phyloP scores from a whole-genome alignment of 2,888 invertebrate genomes.

The Drosophila merina region DNA sequence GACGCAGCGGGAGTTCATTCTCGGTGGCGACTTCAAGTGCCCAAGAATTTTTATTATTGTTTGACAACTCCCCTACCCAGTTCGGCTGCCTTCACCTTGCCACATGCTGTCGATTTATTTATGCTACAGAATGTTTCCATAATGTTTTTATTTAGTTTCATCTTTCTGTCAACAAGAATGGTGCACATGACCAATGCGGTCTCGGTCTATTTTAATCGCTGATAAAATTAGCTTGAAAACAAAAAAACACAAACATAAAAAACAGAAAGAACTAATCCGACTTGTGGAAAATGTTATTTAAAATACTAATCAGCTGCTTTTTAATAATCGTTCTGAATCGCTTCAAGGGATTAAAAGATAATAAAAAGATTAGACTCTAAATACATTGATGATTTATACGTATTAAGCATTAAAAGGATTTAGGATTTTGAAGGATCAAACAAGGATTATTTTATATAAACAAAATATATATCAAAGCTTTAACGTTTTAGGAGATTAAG shows the following conservation, averaged over 20 bases:
- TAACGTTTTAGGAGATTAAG: too few species aligned
- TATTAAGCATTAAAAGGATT: too few species aligned
- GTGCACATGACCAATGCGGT: slow-evolving; percentile 60
- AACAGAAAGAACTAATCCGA: not conserved
- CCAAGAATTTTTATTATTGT: slow-evolving; percentile 39
- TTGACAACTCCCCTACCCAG: slow-evolving; percentile 18
- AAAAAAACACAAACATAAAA: not conserved
- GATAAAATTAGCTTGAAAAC: slow-evolving; percentile 8
- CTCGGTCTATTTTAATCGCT: slow-evolving; percentile 34
- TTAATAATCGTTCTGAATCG: not conserved
- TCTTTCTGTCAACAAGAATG: slow-evolving; percentile 37
- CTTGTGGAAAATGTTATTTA: not conserved
- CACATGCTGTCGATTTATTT: slow-evolving; percentile 74
- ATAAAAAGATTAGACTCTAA: not conserved
- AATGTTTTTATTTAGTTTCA: slow-evolving; percentile 30
- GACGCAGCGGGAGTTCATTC: slow-evolving; percentile 70
- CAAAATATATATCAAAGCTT: too few species aligned
- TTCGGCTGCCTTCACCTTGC: slow-evolving; percentile 42
- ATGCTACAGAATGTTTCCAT: slow-evolving; percentile 31
- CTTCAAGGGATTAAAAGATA: not conserved
- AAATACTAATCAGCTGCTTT: not conserved
- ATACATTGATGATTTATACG: too few species aligned
- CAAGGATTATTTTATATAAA: too few species aligned
- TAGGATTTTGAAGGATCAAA: too few species aligned
- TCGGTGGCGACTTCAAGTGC: slow-evolving; percentile 74